These are phyloP conservation scores for Atethmia centrago DNA, from an alignment of 2,888 invertebrate species.

Conservation along the genomic window DNA sequence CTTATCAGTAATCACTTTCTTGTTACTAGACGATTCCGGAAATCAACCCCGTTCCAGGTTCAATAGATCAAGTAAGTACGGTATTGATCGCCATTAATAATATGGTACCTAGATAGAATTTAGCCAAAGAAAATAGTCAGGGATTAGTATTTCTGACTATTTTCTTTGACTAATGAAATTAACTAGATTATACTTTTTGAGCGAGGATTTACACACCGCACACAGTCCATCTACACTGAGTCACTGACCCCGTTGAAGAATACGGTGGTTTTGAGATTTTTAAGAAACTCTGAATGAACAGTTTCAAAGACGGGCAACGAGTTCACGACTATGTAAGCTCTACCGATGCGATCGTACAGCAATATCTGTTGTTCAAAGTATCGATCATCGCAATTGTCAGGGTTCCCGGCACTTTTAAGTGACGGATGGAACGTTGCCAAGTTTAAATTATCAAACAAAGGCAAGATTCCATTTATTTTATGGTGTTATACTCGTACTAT, in stretches of 20 bases:
- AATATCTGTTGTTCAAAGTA: not conserved
- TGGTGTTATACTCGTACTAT: not conserved
- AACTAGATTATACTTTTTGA: not conserved
- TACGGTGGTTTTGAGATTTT: not conserved
- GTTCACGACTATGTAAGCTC: not conserved
- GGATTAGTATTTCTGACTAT: too few species aligned
- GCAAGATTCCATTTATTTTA: not conserved
- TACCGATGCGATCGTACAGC: not conserved
- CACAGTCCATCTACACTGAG: not conserved
- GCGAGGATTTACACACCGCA: too few species aligned
- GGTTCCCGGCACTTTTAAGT: not conserved
- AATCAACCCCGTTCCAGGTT: not conserved
- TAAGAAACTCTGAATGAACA: too few species aligned
- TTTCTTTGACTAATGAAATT: too few species aligned
- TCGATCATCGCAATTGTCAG: not conserved
- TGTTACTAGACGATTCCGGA: not conserved
- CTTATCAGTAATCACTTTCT: too few species aligned
- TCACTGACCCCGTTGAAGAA: not conserved
- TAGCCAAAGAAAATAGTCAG: not conserved
- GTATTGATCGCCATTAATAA: constrained; percentile 5
- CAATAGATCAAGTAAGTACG: constrained; percentile 12
- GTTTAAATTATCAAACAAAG: not conserved
- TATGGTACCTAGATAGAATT: not conserved
- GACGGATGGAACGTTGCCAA: not conserved
- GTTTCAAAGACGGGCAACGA: too few species aligned